Base-by-base conservation (phyloP, 2,113 vertebrate species). In the Malurus elegans region DNA sequence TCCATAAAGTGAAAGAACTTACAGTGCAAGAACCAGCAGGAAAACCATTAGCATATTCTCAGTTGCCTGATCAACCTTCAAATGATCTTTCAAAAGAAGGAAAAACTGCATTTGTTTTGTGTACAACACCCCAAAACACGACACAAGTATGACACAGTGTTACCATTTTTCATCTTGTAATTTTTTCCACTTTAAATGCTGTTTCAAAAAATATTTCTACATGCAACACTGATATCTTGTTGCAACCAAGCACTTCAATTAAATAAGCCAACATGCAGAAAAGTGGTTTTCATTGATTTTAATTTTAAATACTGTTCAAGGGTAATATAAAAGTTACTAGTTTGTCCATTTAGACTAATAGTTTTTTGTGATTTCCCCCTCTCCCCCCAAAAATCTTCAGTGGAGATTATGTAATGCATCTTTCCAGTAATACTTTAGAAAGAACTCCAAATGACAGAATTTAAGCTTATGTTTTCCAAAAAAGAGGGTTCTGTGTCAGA, bases 401-500 rank as follows among this genome's bases (percentile, higher is more conserved):
- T 25, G 32, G 60, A 53, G 56, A 38, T 88, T 54, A n/a, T 64
- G 47, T 86, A 87, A 72, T 78, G 72, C n/a, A 36, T 90, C 72
- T 93, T 91, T 69, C 91, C 95, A 91, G 65, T 29, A 93, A 56
- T 56, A 38, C 93, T 64, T 93, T 42, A 67, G 67, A 86, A 83
- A 94, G 84, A 74, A 51, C 83, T 96, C 93, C 87, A 84, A 92
- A 83, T 75, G 67, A 73, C 57, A 89, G 81, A 72, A 97, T 70
- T 97, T 58, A 71, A 93, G 85, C 94, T 96, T 97, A 98, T 97
- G 97, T 99, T 97, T 99, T 99, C 99, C 99, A 99, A 96, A 99
- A 99, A 95, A 99, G 98, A 25, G 99, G 99, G 95, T 99, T 99
- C 98, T 99, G 99, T 82, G 97, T 97, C 98, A 99, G 95, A 93